phyloP scores from a whole-genome alignment of 2,113 vertebrate genomes.

The Reinhardtius hippoglossoides region DNA sequence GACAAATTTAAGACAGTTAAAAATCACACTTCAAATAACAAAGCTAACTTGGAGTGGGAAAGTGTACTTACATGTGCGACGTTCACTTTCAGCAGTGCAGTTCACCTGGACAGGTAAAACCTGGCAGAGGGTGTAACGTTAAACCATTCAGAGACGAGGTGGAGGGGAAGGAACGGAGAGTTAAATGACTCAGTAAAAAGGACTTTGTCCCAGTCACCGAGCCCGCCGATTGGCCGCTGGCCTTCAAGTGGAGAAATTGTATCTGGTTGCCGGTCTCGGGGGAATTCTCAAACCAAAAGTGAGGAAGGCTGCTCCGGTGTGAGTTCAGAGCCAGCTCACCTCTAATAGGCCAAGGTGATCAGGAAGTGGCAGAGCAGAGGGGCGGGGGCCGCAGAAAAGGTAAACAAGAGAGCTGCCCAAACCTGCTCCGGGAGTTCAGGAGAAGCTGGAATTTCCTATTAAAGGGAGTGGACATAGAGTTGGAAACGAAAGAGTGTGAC shows the following conservation, averaged over 20 bases:
- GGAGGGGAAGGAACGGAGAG: slow-evolving; percentile 38
- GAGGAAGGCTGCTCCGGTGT: slow-evolving; percentile 20
- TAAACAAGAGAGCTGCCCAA: slow-evolving; percentile 70
- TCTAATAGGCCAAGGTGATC: slow-evolving; percentile 69
- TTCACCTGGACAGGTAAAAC: slow-evolving; percentile 80
- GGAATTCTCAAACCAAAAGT: slow-evolving; percentile 33
- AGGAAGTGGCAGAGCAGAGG: slow-evolving; percentile 65
- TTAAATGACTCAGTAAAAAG: slow-evolving; percentile 56
- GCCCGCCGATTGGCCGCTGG: slow-evolving; percentile 38
- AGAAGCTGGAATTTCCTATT: slow-evolving; percentile 27
- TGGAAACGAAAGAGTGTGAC: not conserved
- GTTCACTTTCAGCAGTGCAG: slow-evolving; percentile 43
- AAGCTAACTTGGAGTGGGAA: not conserved
- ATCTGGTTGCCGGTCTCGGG: slow-evolving; percentile 23
- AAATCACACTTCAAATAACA: not conserved
- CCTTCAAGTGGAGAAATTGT: slow-evolving; percentile 36
- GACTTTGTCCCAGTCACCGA: slow-evolving; percentile 72
- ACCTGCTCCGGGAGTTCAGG: slow-evolving; percentile 63
- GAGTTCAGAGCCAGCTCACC: slow-evolving; percentile 59
- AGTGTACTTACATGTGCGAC: slow-evolving; percentile 59
- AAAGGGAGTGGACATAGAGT: not conserved
- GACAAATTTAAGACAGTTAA: not conserved
- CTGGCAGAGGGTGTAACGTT: slow-evolving; percentile 63
- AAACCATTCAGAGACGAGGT: slow-evolving; percentile 54
- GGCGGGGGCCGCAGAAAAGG: slow-evolving; percentile 57